Evolutionary conservation across 2,113 vertebrate species (phyloP).

Genomic region (Corvus moneduloides): DNA sequence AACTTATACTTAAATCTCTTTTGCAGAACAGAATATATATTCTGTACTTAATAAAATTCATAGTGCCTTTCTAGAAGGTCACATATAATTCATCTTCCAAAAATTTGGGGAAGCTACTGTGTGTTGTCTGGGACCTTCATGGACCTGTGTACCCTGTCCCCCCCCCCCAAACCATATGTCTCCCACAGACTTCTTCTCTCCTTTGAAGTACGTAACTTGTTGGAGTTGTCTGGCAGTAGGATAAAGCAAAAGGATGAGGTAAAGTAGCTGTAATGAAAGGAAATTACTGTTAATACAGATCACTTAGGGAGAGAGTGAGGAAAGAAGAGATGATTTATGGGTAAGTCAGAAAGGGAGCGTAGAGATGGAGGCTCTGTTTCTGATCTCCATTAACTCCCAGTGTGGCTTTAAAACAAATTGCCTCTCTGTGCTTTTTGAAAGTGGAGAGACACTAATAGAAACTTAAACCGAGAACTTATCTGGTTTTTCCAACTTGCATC

Average conservation of each 20-base stretch:
- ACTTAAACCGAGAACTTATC: not conserved
- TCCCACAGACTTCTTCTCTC: not conserved
- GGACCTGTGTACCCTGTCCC: not conserved
- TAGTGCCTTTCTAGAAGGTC: not conserved
- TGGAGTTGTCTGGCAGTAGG: not conserved
- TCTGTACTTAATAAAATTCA: not conserved
- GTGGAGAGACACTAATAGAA: not conserved
- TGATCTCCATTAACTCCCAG: not conserved
- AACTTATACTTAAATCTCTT: not conserved
- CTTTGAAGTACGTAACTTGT: not conserved
- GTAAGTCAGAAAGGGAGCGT: fast-evolving
- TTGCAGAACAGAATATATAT: not conserved
- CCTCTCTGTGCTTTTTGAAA: not conserved
- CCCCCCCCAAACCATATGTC: fast-evolving
- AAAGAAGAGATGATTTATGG: not conserved
- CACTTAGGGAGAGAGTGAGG: not conserved
- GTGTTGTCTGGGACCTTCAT: not conserved
- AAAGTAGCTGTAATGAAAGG: not conserved
- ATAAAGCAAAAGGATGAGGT: not conserved
- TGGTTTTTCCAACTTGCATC: not conserved
- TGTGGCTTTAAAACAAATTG: not conserved
- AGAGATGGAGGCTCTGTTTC: not conserved
- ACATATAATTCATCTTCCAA: not conserved
- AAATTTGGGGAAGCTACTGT: not conserved
- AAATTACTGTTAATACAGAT: not conserved